These are phyloP conservation scores for Eumeta japonica DNA, from an alignment of 1,140 invertebrate species.

Conservation along the genomic window DNA sequence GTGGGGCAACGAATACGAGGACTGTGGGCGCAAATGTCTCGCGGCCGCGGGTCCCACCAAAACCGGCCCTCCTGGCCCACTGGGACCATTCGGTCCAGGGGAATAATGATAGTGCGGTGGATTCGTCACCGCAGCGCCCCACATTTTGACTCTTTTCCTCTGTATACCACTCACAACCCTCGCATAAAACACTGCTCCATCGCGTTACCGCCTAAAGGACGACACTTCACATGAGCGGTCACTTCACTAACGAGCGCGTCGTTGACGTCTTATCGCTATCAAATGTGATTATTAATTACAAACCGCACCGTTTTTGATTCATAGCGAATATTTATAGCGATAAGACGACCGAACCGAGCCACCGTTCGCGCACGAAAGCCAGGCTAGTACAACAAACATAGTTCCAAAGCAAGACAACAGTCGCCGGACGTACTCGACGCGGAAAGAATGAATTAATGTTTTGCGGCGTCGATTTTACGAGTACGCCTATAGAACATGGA, in stretches of 20 bases:
- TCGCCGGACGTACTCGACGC: constrained; percentile 47
- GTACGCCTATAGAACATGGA: too few relatives aligned
- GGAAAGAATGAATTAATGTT: constrained; percentile 48
- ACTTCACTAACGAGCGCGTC: too few relatives aligned
- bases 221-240: too few relatives aligned
- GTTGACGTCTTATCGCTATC: constrained; percentile 28
- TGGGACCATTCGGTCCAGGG: constrained; percentile 18
- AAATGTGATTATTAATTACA: constrained; percentile 34
- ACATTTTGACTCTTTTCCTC: constrained; percentile 42
- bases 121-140: constrained; percentile 50
- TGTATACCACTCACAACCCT: constrained; percentile 10
- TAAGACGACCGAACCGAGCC: constrained; percentile 35
- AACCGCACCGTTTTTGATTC: constrained; percentile 27
- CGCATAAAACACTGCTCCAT: constrained; percentile 28
- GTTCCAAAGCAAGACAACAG: constrained; percentile 46
- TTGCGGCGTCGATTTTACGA: too few relatives aligned
- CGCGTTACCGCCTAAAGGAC: too few relatives aligned
- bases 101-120: constrained; percentile 31
- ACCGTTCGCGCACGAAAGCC: constrained; percentile 45
- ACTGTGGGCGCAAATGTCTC: constrained; percentile 40
- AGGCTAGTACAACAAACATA: constrained; percentile 34
- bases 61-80: constrained; percentile 13
- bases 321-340: too few relatives aligned
- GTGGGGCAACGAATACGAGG: constrained; percentile 47
- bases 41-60: constrained; percentile 11